Percentiles rank a stretch among this genome's conserved stretches.
Conservation (phyloP, 2,797 vertebrate species). For the Centroberyx gerrardi region DNA sequence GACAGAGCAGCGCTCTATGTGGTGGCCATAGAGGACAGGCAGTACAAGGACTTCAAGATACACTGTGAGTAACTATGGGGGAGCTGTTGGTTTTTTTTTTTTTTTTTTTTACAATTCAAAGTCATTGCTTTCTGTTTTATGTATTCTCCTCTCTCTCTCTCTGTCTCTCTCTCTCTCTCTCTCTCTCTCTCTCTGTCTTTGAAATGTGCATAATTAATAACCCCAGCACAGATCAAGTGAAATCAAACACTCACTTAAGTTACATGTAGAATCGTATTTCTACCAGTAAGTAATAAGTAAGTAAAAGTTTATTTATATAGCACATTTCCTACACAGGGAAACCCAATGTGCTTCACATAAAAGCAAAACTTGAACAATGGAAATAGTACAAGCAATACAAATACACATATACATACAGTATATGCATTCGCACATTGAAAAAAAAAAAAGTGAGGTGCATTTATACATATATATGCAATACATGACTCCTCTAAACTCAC, state of each 20-base stretch:
- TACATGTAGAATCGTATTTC: not conserved
- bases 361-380: too few species aligned
- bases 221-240: constrained; percentile 1
- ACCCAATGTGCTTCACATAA: too few species aligned
- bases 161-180: not conserved
- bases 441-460: too few species aligned
- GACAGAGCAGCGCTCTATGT: constrained; percentile 96
- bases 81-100: not conserved
- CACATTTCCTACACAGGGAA: too few species aligned
- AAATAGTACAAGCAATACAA: too few species aligned
- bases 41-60: constrained; percentile 99
- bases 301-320: too few species aligned
- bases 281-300: not conserved
- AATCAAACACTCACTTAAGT: constrained; percentile 4
- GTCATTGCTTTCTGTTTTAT: constrained; percentile 12
- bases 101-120: not conserved
- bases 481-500: too few species aligned
- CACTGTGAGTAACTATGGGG: constrained; percentile 90
- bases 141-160: not conserved
- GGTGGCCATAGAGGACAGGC: constrained; percentile 97
- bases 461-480: too few species aligned
- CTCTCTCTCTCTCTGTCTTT: not conserved
- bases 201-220: constrained; percentile 22
- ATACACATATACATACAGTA: too few species aligned
- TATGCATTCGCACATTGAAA: too few species aligned